phyloP scores from a whole-genome alignment of 2,113 vertebrate species.

The Axis porcinus region DNA sequence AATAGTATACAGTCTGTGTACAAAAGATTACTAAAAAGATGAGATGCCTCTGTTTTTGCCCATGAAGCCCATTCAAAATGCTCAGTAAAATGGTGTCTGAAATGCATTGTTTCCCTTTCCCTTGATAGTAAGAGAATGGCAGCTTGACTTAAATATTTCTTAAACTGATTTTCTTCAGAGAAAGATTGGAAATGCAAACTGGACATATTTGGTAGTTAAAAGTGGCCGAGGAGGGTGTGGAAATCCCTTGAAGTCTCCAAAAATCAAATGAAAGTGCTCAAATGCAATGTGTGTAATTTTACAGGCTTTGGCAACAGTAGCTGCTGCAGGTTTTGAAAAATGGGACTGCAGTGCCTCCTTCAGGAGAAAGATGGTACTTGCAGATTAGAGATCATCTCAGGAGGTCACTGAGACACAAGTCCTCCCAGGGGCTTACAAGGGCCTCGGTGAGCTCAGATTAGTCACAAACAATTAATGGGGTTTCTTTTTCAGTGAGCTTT shows the following conservation, averaged over 20 bases:
- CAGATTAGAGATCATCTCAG: neutral
- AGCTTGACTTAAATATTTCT: slow-evolving; percentile 14
- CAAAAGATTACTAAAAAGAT: neutral
- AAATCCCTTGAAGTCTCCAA: slow-evolving; percentile 5
- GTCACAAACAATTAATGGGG: slow-evolving; percentile 23
- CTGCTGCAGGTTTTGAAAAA: slow-evolving; percentile 30
- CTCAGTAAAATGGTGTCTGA: neutral
- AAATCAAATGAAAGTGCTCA: slow-evolving; percentile 30
- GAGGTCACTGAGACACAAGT: neutral
- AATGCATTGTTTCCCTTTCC: neutral
- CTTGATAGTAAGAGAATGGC: neutral
- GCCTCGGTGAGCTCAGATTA: neutral
- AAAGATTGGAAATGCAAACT: neutral
- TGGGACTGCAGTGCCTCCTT: slow-evolving; percentile 70
- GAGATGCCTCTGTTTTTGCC: slow-evolving; percentile 4
- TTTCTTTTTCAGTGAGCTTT: slow-evolving; percentile 35
- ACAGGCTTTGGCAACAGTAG: neutral
- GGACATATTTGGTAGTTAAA: neutral
- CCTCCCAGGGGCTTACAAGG: neutral
- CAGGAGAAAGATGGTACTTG: slow-evolving; percentile 41
- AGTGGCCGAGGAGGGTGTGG: neutral
- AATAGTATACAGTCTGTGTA: neutral
- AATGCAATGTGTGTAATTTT: neutral
- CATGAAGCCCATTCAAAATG: slow-evolving; percentile 35
- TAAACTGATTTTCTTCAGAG: neutral